Conservation (phyloP, 2,888 invertebrate genomes). For the Geophilus truncorum region DNA sequence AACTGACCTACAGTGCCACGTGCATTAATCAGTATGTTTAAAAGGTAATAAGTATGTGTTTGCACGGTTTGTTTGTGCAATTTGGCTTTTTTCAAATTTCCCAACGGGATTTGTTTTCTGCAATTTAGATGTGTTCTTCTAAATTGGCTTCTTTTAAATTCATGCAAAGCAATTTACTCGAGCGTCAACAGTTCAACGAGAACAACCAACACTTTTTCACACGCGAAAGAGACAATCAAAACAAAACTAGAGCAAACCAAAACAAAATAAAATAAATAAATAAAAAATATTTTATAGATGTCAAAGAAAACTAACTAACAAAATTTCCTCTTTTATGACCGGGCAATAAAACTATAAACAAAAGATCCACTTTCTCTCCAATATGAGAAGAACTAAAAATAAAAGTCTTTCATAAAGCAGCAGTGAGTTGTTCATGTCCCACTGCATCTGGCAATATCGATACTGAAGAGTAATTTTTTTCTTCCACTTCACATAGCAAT, state of each 20-base stretch:
- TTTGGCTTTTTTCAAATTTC: conserved; percentile 23
- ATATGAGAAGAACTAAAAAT: conserved; percentile 4
- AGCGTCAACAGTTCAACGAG: not conserved
- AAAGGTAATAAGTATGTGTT: conserved; percentile 20
- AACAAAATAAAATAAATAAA: not conserved
- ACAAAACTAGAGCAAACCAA: not conserved
- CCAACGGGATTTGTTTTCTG: conserved; percentile 14
- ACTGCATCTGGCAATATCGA: conserved; percentile 11
- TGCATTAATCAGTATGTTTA: conserved; percentile 8
- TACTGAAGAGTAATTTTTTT: not conserved
- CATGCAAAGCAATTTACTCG: conserved; percentile 12
- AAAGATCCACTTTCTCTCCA: not conserved
- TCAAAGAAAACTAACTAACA: not conserved
- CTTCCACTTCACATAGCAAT: not conserved
- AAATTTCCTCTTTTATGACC: not conserved
- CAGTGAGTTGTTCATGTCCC: not conserved
- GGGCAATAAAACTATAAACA: not conserved
- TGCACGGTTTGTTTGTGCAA: conserved; percentile 25
- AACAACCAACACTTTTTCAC: not conserved
- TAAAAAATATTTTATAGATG: not conserved
- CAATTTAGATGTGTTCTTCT: conserved; percentile 23
- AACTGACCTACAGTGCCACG: not conserved
- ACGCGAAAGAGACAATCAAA: not conserved
- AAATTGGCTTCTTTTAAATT: conserved; percentile 8
- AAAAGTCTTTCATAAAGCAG: not conserved